Evolutionary conservation across 2,888 invertebrate genomes (phyloP), one percentile per base, ranked within the genome.

Genomic region (Allolobophora icterica): DNA sequence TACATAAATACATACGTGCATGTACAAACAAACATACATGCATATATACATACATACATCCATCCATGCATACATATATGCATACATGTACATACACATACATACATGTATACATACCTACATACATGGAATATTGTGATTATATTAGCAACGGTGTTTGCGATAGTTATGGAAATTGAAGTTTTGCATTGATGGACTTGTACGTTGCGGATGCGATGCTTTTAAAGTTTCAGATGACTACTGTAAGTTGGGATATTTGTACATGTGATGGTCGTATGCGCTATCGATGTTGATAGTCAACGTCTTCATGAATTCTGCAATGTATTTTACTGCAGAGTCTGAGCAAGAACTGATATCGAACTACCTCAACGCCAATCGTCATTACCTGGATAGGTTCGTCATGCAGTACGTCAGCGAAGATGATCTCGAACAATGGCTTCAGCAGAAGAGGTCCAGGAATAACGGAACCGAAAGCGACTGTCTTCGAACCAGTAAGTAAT

Each of bases 391-490:
- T 92, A 95, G 96, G 1, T 97, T 96, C 94, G 96, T 97, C 19
- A 95, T 96, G 94, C 96, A 97, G 38, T 96, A 96, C 92, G 96
- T 97, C 33, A 96, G 96, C 90, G 94, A 96, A 91, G 97, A 97
- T 92, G 96, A 96, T 90, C 93, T 97, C 90, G 97, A 97, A 94
- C 95, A 96, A 91, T 97, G 97, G 97, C 96, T 97, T 93, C 96
- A 96, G 38, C 96, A 96, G 90, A 95, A 90, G 38, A 90, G 34
- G 33, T 38, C 52, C n/a, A 38, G 34, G 15, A 45, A 34, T 24
- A 90, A 90, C 30, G 45, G n/a, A 13, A n/a, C 30, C 71, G 71
- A 71, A n/a, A 71, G 6, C 71, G 71, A n/a, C 30, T n/a, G 1
- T 11, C 71, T 13, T 71, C 71, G 71, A 71, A 71, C n/a, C n/a